phyloP scores from a whole-genome alignment of 2,113 vertebrate species.

The Tychaedon coryphoeus region DNA sequence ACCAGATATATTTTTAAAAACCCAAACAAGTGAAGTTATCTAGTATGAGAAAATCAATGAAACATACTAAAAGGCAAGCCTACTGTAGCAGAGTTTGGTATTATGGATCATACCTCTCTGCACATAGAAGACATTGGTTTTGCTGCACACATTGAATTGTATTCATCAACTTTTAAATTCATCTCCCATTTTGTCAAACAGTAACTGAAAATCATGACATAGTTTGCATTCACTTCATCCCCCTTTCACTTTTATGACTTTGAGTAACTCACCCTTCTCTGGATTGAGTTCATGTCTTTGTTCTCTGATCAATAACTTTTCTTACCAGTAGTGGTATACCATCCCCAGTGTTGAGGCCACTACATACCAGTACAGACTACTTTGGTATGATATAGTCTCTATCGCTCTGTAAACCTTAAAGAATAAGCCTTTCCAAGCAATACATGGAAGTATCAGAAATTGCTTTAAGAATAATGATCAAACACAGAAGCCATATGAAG shows the following conservation, averaged over 20 bases:
- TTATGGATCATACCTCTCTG: background rate
- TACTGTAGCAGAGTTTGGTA: background rate
- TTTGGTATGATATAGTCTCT: background rate
- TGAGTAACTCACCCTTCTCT: background rate
- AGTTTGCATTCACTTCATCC: background rate
- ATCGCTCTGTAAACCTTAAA: background rate
- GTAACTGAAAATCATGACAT: background rate
- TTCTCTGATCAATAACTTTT: background rate
- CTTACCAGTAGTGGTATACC: background rate
- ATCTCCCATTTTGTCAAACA: background rate
- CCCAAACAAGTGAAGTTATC: background rate
- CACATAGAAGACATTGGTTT: background rate
- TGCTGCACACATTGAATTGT: background rate
- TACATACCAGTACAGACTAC: no score
- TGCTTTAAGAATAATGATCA: background rate
- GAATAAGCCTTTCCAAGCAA: background rate
- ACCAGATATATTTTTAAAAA: no score
- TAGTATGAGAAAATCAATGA: background rate
- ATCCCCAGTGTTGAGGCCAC: fast-evolving
- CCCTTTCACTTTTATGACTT: background rate
- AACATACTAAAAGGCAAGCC: background rate
- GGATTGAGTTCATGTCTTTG: background rate
- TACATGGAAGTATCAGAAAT: background rate
- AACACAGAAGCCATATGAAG: background rate
- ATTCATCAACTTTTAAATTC: background rate